These are phyloP conservation scores for Indicator maculatus DNA, from an alignment of 2,113 vertebrate genomes.

Conservation along the genomic window DNA sequence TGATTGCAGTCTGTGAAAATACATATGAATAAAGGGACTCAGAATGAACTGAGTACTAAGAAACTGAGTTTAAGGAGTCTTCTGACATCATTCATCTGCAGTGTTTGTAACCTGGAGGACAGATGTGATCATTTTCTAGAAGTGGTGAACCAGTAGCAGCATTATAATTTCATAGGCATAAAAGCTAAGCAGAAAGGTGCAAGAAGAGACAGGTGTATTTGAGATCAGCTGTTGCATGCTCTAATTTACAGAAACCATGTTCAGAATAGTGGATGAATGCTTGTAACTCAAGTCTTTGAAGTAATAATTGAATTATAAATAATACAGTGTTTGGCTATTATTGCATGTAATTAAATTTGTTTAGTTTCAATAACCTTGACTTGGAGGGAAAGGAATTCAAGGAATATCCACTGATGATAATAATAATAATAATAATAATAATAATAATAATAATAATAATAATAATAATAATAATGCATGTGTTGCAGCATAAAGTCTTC, in stretches of 20 bases:
- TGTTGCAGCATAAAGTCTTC: background rate
- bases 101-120: background rate
- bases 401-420: background rate
- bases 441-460: background rate
- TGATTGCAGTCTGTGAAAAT: background rate
- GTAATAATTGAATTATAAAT: slow-evolving; percentile 12
- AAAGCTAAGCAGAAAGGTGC: background rate
- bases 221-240: background rate
- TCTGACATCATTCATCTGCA: background rate
- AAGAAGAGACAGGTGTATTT: background rate
- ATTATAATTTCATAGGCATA: background rate
- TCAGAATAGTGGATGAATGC: background rate
- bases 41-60: background rate
- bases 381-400: background rate
- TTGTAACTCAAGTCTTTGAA: background rate
- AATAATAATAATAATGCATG: background rate
- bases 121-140: background rate
- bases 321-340: background rate
- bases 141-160: background rate
- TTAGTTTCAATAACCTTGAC: background rate
- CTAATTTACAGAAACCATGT: background rate
- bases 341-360: background rate
- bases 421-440: background rate
- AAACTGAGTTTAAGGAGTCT: background rate
- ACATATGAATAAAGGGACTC: background rate